Evolutionary conservation across 2,797 vertebrate genomes (phyloP).

Genomic region (Antrozous pallidus): DNA sequence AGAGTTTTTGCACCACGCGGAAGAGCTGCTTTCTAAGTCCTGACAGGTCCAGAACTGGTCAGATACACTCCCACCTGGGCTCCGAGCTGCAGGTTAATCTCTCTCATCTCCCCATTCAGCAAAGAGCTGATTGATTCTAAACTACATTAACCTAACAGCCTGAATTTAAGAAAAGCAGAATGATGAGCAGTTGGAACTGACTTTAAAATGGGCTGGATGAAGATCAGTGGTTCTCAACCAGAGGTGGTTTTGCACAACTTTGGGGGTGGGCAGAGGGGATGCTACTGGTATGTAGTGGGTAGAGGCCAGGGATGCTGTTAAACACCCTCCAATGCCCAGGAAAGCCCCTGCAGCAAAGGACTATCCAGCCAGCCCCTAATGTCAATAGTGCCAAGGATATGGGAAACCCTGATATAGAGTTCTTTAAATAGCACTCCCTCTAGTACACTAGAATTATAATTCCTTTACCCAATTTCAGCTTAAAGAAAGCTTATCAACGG

Average conservation of each 20-base stretch:
- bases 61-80: background rate
- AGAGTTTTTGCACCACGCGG: fast-evolving
- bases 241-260: background rate
- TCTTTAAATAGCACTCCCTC: background rate
- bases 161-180: background rate
- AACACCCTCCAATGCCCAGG: background rate
- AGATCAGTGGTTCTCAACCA: background rate
- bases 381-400: background rate
- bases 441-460: background rate
- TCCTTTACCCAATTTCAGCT: background rate
- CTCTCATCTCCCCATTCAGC: background rate
- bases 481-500: background rate
- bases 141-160: background rate
- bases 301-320: background rate
- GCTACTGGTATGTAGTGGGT: background rate
- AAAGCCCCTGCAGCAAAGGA: background rate
- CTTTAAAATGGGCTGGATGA: background rate
- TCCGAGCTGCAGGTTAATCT: background rate
- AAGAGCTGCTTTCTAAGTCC: background rate
- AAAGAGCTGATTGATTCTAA: background rate
- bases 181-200: background rate
- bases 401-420: background rate
- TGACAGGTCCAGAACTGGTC: background rate
- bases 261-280: fast-evolving
- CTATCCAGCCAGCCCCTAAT: fast-evolving